These are phyloP conservation scores for Theocolax elegans DNA, from an alignment of 1,140 invertebrate genomes.

Conservation along the genomic window DNA sequence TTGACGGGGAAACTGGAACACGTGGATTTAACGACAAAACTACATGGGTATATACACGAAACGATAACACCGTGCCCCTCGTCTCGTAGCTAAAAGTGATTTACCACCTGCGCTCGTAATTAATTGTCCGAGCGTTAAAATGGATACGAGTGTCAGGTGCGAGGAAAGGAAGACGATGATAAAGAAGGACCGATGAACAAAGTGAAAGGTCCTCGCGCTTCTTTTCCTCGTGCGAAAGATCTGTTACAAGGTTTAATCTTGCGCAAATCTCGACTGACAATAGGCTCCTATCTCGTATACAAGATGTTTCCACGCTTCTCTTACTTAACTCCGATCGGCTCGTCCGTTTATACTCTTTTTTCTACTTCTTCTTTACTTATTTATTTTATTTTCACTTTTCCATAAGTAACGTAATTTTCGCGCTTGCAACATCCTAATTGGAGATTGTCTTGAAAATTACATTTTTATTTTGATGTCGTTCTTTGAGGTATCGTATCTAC, in stretches of 20 bases:
- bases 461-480: too few relatives aligned
- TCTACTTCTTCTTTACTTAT: background rate
- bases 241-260: constrained; percentile 33
- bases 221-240: background rate
- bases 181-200: background rate
- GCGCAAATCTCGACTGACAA: constrained; percentile 12
- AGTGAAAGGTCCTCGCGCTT: constrained; percentile 11
- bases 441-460: too few relatives aligned
- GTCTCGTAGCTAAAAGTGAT: too few relatives aligned
- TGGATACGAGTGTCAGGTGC: background rate
- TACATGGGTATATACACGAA: too few relatives aligned
- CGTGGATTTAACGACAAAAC: too few relatives aligned
- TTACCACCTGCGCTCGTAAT: too few relatives aligned
- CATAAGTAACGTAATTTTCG: too few relatives aligned
- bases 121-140: background rate
- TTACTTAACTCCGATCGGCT: constrained; percentile 12
- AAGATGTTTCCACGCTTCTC: constrained; percentile 10
- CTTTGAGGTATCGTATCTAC: too few relatives aligned
- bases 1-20: too few relatives aligned
- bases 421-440: too few relatives aligned
- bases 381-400: too few relatives aligned
- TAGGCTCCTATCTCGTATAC: background rate
- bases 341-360: background rate
- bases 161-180: background rate
- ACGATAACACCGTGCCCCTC: too few relatives aligned